These are phyloP conservation scores for Thryonomys swinderianus DNA, from an alignment of 2,113 vertebrate species.

Conservation along the genomic window DNA sequence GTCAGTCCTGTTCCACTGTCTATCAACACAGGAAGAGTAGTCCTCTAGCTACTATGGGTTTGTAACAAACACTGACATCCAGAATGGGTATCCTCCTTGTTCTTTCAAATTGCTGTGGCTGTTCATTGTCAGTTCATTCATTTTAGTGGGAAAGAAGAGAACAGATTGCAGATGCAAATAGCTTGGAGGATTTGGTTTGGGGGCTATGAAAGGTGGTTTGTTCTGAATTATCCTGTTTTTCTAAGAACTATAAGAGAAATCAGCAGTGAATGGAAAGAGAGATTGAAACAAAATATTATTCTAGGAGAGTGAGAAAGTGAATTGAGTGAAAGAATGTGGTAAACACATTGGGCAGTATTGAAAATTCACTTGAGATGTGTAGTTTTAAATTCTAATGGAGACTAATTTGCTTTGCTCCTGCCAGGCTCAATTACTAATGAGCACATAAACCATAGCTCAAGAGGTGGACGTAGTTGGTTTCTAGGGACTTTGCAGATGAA, in stretches of 20 bases:
- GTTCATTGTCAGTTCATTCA: not conserved
- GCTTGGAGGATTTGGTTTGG: not conserved
- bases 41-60: not conserved
- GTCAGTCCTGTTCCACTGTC: not conserved
- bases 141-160: not conserved
- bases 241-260: not conserved
- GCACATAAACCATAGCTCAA: not conserved
- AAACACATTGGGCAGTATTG: not conserved
- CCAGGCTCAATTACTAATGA: not conserved
- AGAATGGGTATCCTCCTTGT: not conserved
- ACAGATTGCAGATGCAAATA: not conserved
- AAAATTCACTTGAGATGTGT: not conserved
- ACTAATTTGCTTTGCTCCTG: fast-evolving
- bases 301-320: not conserved
- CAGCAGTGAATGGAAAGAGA: not conserved
- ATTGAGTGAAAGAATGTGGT: not conserved
- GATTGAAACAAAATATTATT: not conserved
- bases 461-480: not conserved
- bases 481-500: not conserved
- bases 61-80: not conserved
- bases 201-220: not conserved
- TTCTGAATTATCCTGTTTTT: constrained; percentile 3
- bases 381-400: not conserved
- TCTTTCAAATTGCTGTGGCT: not conserved
- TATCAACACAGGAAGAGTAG: not conserved